Evolutionary conservation across 2,797 vertebrate species (phyloP).

Genomic region (Ateles fusciceps): DNA sequence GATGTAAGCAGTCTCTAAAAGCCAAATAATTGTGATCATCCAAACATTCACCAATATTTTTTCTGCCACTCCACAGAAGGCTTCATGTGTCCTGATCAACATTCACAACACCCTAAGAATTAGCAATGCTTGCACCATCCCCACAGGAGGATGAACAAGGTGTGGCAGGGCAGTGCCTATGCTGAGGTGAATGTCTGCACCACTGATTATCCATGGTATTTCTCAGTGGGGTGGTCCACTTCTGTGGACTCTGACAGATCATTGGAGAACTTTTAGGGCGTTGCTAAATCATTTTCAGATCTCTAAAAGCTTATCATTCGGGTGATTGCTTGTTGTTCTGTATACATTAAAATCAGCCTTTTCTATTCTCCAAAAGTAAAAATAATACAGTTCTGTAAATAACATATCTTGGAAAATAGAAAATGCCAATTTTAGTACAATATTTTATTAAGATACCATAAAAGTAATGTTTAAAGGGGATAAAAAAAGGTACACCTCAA

Average conservation of each 20-base stretch:
- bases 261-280: not conserved
- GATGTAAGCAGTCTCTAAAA: slow-evolving; percentile 49
- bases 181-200: rapidly evolving
- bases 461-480: not conserved
- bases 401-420: not conserved
- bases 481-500: not conserved
- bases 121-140: not conserved
- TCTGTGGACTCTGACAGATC: not conserved
- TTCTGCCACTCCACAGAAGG: not conserved
- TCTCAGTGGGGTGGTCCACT: not conserved
- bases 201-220: not conserved
- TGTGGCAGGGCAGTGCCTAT: not conserved
- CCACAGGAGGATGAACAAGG: not conserved
- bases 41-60: not conserved
- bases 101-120: no score
- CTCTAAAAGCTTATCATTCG: not conserved
- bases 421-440: not conserved
- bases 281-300: not conserved
- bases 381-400: not conserved
- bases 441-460: not conserved
- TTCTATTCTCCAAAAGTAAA: not conserved
- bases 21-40: not conserved
- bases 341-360: not conserved
- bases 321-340: not conserved
- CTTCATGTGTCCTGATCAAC: not conserved